phyloP scores from a whole-genome alignment of 2,797 vertebrate species.

The Eulemur mongoz region DNA sequence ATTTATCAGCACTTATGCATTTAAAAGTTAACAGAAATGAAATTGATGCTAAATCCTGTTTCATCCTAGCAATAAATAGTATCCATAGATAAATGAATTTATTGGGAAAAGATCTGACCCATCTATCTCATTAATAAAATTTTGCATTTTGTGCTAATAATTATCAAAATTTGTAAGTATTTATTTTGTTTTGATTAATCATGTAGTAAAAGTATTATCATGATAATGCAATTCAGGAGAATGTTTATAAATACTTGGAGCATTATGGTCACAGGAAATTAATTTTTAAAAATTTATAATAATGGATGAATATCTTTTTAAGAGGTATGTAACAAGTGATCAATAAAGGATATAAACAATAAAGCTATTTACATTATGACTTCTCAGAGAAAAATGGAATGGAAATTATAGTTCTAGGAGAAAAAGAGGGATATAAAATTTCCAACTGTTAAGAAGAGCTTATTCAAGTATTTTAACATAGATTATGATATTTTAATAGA shows the following conservation, averaged over 20 bases:
- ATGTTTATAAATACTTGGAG: neutral
- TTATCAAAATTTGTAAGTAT: neutral
- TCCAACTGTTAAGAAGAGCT: conserved; percentile 7
- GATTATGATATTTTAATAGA: neutral
- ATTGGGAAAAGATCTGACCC: neutral
- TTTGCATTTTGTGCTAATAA: neutral
- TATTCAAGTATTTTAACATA: neutral
- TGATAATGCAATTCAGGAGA: neutral
- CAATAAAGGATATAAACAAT: neutral
- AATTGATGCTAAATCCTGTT: neutral
- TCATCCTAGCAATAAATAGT: neutral
- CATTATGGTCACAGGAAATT: neutral
- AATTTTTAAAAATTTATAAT: neutral
- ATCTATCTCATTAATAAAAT: neutral
- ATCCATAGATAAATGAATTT: neutral
- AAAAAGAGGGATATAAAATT: neutral
- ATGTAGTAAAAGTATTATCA: neutral
- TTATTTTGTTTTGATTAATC: neutral
- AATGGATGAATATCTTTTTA: neutral
- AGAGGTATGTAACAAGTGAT: neutral
- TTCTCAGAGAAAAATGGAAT: neutral
- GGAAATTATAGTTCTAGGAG: neutral
- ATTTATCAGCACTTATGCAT: neutral
- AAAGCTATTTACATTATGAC: neutral
- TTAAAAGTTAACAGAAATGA: conserved; percentile 44